Evolutionary conservation across 1,140 invertebrate genomes (phyloP).

Genomic region (Drosophila nikananu): DNA sequence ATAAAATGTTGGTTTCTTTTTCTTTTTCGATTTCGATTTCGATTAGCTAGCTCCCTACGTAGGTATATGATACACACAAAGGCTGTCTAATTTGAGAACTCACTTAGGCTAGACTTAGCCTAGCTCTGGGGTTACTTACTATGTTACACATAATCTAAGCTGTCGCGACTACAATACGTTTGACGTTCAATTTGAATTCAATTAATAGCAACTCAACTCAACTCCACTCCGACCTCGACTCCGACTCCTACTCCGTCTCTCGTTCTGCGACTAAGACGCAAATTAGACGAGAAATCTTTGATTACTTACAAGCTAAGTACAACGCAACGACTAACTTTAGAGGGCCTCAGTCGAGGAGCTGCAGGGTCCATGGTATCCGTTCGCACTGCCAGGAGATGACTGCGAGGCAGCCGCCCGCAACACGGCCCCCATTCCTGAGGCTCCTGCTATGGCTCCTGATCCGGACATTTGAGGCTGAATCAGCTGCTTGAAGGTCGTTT

Average conservation of each 20-base stretch:
- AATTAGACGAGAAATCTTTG: slow-evolving; percentile 30
- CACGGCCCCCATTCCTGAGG: slow-evolving; percentile 28
- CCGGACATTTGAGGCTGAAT: slow-evolving; percentile 55
- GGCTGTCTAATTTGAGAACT: slow-evolving; percentile 39
- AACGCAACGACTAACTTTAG: slow-evolving; percentile 48
- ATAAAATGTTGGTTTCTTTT: slow-evolving; percentile 55
- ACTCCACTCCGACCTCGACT: slow-evolving; percentile 33
- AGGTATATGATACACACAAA: slow-evolving; percentile 43
- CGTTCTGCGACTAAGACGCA: slow-evolving; percentile 17
- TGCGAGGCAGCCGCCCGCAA: slow-evolving; percentile 35
- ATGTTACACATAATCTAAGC: slow-evolving; percentile 81
- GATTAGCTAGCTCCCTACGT: slow-evolving; percentile 41
- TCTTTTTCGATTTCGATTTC: neutral
- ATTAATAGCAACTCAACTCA: slow-evolving; percentile 42
- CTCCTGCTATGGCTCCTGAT: slow-evolving; percentile 8
- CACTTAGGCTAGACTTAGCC: slow-evolving; percentile 34
- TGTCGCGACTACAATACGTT: slow-evolving; percentile 72
- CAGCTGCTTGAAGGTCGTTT: slow-evolving; percentile 66
- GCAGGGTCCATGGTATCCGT: slow-evolving; percentile 82
- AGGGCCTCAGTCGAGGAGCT: slow-evolving; percentile 83
- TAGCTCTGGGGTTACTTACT: slow-evolving; percentile 62
- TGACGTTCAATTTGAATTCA: slow-evolving; percentile 76
- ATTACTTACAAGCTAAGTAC: slow-evolving; percentile 34
- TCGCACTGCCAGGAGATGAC: slow-evolving; percentile 36
- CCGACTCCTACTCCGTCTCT: too few species aligned